Evolutionary conservation across 1,140 invertebrate genomes (phyloP).

Genomic region (Saccostrea echinata): DNA sequence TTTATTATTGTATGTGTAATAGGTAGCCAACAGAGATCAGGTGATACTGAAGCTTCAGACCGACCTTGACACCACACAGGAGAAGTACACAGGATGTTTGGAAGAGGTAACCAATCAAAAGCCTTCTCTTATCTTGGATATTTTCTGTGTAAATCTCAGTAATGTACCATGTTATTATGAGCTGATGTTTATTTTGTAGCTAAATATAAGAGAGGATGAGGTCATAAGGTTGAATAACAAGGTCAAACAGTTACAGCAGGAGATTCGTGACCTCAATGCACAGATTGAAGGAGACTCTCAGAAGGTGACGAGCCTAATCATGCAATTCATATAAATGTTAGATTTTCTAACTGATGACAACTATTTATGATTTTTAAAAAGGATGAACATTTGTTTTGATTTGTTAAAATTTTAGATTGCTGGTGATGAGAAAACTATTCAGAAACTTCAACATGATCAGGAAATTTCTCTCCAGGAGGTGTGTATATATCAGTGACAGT

Average conservation of each 20-base stretch:
- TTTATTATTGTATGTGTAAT: neutral
- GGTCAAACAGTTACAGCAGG: constrained; percentile 75
- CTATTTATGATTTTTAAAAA: neutral
- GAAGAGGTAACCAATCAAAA: constrained; percentile 71
- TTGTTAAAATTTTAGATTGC: constrained; percentile 61
- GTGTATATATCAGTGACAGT: constrained; percentile 31
- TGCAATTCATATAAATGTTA: neutral
- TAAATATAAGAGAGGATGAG: constrained; percentile 75
- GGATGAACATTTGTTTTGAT: neutral
- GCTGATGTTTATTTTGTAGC: constrained; percentile 57
- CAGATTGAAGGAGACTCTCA: constrained; percentile 68
- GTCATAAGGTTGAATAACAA: constrained; percentile 71
- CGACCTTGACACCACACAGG: constrained; percentile 75
- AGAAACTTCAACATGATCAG: constrained; percentile 75
- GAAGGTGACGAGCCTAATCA: constrained; percentile 60
- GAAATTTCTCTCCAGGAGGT: constrained; percentile 77
- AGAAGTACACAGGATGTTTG: constrained; percentile 75
- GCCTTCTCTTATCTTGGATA: neutral
- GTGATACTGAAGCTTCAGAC: constrained; percentile 74
- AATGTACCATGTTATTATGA: neutral
- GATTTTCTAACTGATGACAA: neutral
- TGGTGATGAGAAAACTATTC: constrained; percentile 73
- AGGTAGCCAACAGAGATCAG: constrained; percentile 74
- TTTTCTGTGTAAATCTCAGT: neutral
- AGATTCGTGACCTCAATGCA: constrained; percentile 68